Evolutionary conservation across 2,888 invertebrate species (phyloP), one percentile per base, ranked within the genome.

Genomic region (Aplocera efformata): DNA sequence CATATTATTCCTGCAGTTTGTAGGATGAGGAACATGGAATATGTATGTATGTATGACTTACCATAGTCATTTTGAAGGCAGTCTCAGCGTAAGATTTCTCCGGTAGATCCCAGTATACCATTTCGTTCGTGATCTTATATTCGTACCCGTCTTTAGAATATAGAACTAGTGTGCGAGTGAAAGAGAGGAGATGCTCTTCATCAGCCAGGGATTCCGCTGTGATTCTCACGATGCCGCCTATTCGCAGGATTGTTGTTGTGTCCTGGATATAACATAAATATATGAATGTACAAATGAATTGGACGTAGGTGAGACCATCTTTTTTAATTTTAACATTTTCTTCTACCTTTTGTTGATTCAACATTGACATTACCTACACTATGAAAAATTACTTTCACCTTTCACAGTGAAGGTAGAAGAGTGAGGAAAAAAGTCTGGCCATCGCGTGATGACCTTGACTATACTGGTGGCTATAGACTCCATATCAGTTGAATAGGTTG

Each of bases 91-190:
- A 84, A 5, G 82, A 80, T 1, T 67, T 55, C 0, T 81, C 76
- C 0, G 92, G 89, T 45, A 68, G 88, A 24, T 90, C 89, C 63
- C 94, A 86, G 61, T 90, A 90, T 7, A 93, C 57, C 80, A 92
- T 89, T 60, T 94, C 94, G 62, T 94, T 93, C 1, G 81, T 63
- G 35, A 95, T 92, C 49, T 90, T 90, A 66, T 91, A 93, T 38
- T 91, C 90, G 1, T 63, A 55, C 0, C 78, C 78, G 11, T 85
- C 79, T 3, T 64, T 62, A 0, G 83, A 73, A 2, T 73, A 61
- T 8, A 94, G 62, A 0, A 90, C 79, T 34, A 93, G 89, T 0
- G 91, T 91, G 25, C 92, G 78, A 0, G 82, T 80, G 66, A 94
- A 94, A 0, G 89, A 75, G 1, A 91, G 62, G 0, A 90, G 29